Base-by-base conservation (phyloP, 2,888 invertebrate genomes). In the Fragum whitleyi region DNA sequence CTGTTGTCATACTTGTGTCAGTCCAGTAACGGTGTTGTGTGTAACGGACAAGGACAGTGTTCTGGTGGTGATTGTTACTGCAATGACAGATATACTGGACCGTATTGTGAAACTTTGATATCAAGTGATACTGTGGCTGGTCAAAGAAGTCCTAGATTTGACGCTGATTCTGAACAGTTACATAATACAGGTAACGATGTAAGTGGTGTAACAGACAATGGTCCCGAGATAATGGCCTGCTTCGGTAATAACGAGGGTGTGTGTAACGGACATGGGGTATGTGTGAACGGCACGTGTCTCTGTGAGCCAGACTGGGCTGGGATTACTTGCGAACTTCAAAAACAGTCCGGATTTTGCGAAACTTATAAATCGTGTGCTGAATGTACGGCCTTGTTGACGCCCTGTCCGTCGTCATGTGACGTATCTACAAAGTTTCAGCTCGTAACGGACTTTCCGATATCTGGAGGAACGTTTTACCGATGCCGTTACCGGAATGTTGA, bases 321-420 rank as follows among this genome's bases (percentile, higher is more conserved):
- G 1, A 23, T 77, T 16, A 59, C 53, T 3, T 81, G 81, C 26
- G 81, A 81, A 36, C 23, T 81, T 23, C 72, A 67, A 7, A 32
- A 11, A 2, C 28, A 26, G n/a, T 11, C 28, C 21, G 79, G 79
- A 11, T 83, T 83, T 55, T 83, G 83, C 57, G 51, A 47, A 9
- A 72, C 77, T 19, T 77, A 83, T 61, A 70, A 72, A 26, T 57
- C 72, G 21, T 83, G 83, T 39, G 83, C 83, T 0, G 79, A 79
- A 55, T 83, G 83, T n/a, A 79, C 61, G 21, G 71, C 83, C 0
- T 57, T 83, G n/a, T 59, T 74, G 47, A 32, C 29, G 26, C 3
- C 36, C 11, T 83, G 83, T 26, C 77, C 79, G 14, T 53, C 42
- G 2, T 71, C 51, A 19, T 83, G 83, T 57, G 5, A 21, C 3